Evolutionary conservation across 1,140 invertebrate species (phyloP).

Genomic region (Drosophila sucinea): DNA sequence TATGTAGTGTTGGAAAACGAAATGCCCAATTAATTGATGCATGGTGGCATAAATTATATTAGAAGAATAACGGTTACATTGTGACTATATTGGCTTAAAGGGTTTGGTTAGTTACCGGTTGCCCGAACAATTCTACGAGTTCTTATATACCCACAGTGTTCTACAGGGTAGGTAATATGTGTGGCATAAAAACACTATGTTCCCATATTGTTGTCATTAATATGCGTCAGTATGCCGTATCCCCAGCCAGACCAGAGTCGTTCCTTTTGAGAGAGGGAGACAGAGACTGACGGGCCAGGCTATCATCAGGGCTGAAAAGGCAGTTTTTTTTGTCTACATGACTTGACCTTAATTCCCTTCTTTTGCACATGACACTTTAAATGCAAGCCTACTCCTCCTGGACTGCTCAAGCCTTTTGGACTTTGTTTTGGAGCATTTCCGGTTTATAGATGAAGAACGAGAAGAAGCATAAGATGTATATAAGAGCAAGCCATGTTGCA

Average conservation of each 20-base stretch:
- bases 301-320: conserved; percentile 38
- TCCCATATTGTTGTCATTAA: conserved; percentile 44
- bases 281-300: conserved; percentile 2
- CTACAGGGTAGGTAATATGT: background rate
- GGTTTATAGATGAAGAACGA: conserved; percentile 53
- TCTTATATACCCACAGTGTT: background rate
- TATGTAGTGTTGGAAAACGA: too few species aligned
- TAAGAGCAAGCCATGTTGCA: conserved; percentile 38
- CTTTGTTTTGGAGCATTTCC: conserved; percentile 69
- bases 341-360: conserved; percentile 75
- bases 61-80: too few species aligned
- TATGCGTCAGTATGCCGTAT: conserved; percentile 25
- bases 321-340: conserved; percentile 32
- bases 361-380: conserved; percentile 72
- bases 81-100: too few species aligned
- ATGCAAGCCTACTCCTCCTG: conserved; percentile 51
- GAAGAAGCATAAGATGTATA: conserved; percentile 25
- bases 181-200: conserved; percentile 27
- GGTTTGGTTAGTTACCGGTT: too few species aligned
- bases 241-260: conserved; percentile 32
- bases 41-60: too few species aligned
- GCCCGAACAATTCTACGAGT: background rate
- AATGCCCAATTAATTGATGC: too few species aligned
- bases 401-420: conserved; percentile 61
- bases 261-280: conserved; percentile 4